Conservation (phyloP, 1,140 invertebrate genomes). For the Platorchestia sp. region DNA sequence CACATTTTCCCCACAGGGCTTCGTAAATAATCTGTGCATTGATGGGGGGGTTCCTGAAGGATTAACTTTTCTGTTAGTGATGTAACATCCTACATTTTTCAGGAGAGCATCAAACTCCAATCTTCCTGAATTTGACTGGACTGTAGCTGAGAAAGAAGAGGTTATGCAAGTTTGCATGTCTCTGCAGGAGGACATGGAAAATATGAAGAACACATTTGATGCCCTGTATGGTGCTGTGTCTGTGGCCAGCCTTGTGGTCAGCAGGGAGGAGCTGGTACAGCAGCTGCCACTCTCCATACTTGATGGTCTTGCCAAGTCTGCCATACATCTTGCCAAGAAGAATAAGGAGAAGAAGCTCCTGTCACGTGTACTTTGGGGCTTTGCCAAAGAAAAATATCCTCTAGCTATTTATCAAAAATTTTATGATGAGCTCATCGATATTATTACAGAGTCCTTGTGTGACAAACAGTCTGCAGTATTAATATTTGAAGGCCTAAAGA, state of each 20-base stretch:
- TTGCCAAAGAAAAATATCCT: slow-evolving; percentile 61
- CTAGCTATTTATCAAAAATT: slow-evolving; percentile 55
- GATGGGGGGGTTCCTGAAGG: neutral
- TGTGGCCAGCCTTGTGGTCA: neutral
- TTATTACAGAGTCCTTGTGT: slow-evolving; percentile 57
- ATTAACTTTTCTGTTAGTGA: neutral
- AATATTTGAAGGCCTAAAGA: slow-evolving; percentile 60
- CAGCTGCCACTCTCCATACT: neutral
- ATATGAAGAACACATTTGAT: neutral
- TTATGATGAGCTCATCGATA: slow-evolving; percentile 52
- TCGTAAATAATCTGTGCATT: too few relatives aligned
- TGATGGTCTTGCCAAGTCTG: neutral
- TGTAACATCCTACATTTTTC: neutral
- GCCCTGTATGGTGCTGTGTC: neutral
- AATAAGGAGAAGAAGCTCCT: slow-evolving; percentile 60
- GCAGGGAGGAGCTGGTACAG: neutral
- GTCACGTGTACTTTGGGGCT: slow-evolving; percentile 59
- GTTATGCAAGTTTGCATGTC: neutral
- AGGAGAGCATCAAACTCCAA: slow-evolving; percentile 6
- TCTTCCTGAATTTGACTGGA: neutral
- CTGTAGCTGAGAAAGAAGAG: neutral
- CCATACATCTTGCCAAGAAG: slow-evolving; percentile 58
- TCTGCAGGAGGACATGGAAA: neutral
- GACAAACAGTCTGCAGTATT: slow-evolving; percentile 53
- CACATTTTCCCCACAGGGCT: too few relatives aligned